A percentile compares a stretch with the other conserved stretches of the same genome.
phyloP scores from a whole-genome alignment of 1,140 invertebrate genomes.

The Olivierus martensii region DNA sequence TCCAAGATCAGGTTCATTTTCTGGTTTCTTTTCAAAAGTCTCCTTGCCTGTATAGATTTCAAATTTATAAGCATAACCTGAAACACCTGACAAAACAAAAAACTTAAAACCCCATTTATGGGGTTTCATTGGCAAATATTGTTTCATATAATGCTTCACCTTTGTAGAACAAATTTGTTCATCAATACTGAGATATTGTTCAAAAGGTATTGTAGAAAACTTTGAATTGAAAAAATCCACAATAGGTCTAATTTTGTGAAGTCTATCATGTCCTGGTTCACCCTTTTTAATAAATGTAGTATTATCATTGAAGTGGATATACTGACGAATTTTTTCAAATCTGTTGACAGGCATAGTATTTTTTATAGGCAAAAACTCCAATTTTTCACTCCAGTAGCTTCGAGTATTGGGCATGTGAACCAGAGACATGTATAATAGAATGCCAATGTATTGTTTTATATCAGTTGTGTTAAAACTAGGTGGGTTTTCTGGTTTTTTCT shows the following conservation, averaged over 20 bases:
- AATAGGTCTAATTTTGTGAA: conserved; percentile 4
- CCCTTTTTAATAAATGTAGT: neutral
- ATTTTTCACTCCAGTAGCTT: neutral
- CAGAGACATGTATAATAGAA: neutral
- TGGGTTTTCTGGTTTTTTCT: neutral
- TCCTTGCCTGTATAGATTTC: conserved; percentile 22
- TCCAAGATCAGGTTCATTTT: conserved; percentile 17
- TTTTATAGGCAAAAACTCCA: neutral
- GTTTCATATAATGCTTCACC: no score
- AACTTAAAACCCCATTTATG: conserved; percentile 30
- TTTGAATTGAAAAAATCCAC: neutral
- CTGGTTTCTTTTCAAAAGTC: no score
- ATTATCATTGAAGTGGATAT: conserved; percentile 11
- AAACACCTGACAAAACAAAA: conserved; percentile 24
- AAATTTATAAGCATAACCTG: conserved; percentile 25
- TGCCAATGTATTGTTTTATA: neutral
- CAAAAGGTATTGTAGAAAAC: neutral
- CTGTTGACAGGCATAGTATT: neutral
- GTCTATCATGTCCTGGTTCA: neutral
- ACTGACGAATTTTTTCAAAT: conserved; percentile 1
- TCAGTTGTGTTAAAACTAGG: neutral
- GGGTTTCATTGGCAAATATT: conserved; percentile 25
- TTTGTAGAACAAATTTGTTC: no score
- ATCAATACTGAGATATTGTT: conserved; percentile 21
- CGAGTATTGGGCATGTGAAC: neutral